A percentile compares a stretch with the other conserved stretches of the same genome.
Conservation (phyloP, 1,140 invertebrate species). For the Aphis gossypii region DNA sequence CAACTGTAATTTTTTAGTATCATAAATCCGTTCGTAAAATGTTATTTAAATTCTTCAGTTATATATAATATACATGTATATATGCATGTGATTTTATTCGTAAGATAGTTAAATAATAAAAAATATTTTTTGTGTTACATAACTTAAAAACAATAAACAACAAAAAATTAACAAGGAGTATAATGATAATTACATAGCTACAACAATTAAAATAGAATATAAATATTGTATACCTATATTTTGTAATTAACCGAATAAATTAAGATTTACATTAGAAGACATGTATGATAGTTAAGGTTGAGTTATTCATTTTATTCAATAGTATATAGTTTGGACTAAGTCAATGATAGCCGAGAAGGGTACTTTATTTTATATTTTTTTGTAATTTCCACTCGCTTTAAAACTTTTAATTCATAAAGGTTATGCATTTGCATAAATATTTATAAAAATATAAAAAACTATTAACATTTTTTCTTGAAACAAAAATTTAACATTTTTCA, state of each 20-base stretch:
- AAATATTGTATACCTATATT: neutral
- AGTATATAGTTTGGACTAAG: too few relatives aligned
- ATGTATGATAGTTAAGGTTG: too few relatives aligned
- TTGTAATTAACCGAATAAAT: too few relatives aligned
- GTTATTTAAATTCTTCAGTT: neutral
- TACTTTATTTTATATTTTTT: too few relatives aligned
- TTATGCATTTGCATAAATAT: neutral
- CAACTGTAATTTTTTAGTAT: neutral
- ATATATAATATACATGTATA: too few relatives aligned
- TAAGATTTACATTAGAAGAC: too few relatives aligned
- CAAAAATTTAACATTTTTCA: neutral
- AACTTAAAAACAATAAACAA: neutral
- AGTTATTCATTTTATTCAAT: too few relatives aligned
- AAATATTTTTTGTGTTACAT: too few relatives aligned
- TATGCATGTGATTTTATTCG: neutral
- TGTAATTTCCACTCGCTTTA: neutral
- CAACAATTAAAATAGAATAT: too few relatives aligned
- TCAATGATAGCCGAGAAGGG: too few relatives aligned
- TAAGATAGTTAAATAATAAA: neutral
- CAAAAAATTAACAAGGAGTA: neutral
- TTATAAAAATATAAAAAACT: too few relatives aligned
- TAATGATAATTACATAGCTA: too few relatives aligned
- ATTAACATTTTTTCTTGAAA: neutral
- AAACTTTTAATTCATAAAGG: neutral
- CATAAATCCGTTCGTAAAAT: neutral